Percentiles rank a stretch among this genome's conserved stretches.
phyloP scores from a whole-genome alignment of 2,113 vertebrate species.

The Solenodon paradoxus region DNA sequence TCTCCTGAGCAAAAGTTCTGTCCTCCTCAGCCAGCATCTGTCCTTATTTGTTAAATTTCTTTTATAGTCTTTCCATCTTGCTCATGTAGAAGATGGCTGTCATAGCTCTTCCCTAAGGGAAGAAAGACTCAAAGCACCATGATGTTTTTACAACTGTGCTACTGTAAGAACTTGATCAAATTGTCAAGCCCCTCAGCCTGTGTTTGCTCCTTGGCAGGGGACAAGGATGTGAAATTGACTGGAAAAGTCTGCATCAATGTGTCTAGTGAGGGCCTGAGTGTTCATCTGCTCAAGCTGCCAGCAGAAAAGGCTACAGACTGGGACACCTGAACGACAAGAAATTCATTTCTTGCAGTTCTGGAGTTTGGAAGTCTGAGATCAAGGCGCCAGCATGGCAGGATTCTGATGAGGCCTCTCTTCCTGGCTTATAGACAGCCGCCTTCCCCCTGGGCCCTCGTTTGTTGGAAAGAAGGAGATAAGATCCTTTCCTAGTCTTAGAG shows the following conservation, averaged over 20 bases:
- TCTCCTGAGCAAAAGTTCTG: not conserved
- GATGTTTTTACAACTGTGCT: not conserved
- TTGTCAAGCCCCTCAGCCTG: accelerated
- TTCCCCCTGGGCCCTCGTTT: not conserved
- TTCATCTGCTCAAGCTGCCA: not conserved
- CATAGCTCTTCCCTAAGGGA: not conserved
- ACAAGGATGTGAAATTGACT: accelerated
- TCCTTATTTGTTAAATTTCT: not conserved
- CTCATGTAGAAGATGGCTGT: not conserved
- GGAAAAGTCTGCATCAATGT: accelerated
- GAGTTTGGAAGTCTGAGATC: not conserved
- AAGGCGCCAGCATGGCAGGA: no score
- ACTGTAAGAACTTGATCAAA: not conserved
- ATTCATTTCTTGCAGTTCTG: not conserved
- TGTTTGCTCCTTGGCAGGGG: not conserved
- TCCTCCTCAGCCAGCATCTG: not conserved
- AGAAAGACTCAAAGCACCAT: not conserved
- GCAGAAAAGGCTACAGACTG: not conserved
- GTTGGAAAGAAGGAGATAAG: not conserved
- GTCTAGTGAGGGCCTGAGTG: not conserved
- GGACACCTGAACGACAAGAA: not conserved
- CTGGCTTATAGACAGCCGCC: no score
- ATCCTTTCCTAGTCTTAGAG: not conserved
- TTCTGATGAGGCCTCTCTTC: not conserved
- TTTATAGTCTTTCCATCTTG: not conserved